Base-by-base conservation (phyloP, 92 coral and sea anemone genomes). In the Chrysogorgia sp. region DNA sequence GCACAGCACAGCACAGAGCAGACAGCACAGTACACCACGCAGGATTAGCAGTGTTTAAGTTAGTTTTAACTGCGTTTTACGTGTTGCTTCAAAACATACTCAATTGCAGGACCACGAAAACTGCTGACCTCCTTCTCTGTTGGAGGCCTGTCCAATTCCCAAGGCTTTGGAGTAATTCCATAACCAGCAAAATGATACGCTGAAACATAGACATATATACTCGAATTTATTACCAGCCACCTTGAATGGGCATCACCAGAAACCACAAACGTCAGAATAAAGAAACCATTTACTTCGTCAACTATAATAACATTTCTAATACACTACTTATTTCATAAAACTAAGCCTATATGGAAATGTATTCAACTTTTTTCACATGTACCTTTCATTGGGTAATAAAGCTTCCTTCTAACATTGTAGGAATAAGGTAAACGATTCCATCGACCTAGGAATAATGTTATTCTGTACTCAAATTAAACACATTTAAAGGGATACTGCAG, bases 361-460 rank as follows among this genome's bases (percentile, higher is more conserved):
- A 5, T 7, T 3, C 5, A 52, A 52, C 31, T 63, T 26, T 63
- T 10, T 6, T 13, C 26, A 32, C 3, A 26, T 19, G 3, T 49
- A 72, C 87, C 86, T 69, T 84, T 91, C 92, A 91, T 86, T 2
- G 97, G 97, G 24, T 81, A 81, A 62, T 81, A 83, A 43, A 89
- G 45, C 45, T 63, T 61, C 25, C 85, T 71, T n/a, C 97, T 67
- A 20, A 91, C 87, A 62, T 91, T 91, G 55, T 83, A 91, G n/a
- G 92, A 75, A 53, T 75, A 91, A 12, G 97, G 88, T 0, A 93
- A 67, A 14, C 79, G 83, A 3, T 80, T 77, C 97, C 97, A 93
- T 50, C 41, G 35, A 14, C 79, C 79, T 72, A 29, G 8, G 33
- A 23, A 69, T 34, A 64, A 64, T 33, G 6, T 26, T 26, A 60